Evolutionary conservation across 1,140 invertebrate species (phyloP), one percentile per base, ranked within the genome.

Genomic region (Drosophila paulistorum): DNA sequence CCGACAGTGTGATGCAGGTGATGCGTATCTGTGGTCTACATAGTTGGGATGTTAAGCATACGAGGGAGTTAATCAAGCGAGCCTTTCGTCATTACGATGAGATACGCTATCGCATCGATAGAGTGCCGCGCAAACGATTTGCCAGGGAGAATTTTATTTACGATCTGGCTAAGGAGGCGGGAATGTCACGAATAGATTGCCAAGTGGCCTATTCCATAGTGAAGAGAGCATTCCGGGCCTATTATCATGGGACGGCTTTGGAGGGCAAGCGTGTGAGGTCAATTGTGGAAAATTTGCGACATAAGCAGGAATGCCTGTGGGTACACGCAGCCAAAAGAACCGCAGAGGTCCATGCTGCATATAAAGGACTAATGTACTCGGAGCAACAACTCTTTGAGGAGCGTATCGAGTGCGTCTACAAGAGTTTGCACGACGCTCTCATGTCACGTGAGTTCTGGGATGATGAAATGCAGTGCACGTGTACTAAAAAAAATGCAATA

Each of bases 181-280:
- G 69, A 9, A 85, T 91, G 87, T 67, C 58, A 4, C 79, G 87
- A 7, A 80, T 83, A 14, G 90, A 91, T 7, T 62, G 81, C 6
- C 90, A 91, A 7, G 45, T 91, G 45, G 76, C 89, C 1, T 91
- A 81, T 45, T 79, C 90, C 0, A 91, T 91, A 13, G 75, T 77
- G 0, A 91, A 91, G 33, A 61, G 87, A 1, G 90, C 80, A 13
- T 91, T 91, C 6, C 75, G 66, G 5, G 90, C 90, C 2, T 91
- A 84, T 13, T 91, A 91, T 30, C 64, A 91, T 7, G 90, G 81
- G 0, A 73, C 74, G 1, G 73, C 75, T 0, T 26, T 62, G 13
- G 66, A 64, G 5, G 84, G 84, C 1, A 58, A 37, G 4, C 69
- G 68, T 1, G 10, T 55, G 0, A 2, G 17, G 2, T 14, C 35